A percentile compares a stretch with the other conserved stretches of the same genome.
phyloP scores from a whole-genome alignment of 2,888 invertebrate species.

The Tachina grossa region DNA sequence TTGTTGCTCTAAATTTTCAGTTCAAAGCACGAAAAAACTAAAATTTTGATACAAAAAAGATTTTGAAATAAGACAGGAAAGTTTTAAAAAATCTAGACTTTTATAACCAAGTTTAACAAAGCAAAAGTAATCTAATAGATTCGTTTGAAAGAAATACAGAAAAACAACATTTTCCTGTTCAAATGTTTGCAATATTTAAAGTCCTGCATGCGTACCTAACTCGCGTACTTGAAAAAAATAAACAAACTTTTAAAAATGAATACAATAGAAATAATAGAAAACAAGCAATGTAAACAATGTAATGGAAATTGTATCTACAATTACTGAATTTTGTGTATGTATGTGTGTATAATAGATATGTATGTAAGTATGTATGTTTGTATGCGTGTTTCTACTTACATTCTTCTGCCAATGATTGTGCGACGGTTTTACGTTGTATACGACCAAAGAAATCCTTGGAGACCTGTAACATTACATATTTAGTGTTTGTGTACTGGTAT shows the following conservation, averaged over 20 bases:
- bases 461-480: constrained; percentile 82
- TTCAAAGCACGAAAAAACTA: no score
- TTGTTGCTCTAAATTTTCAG: no score
- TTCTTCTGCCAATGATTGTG: constrained; percentile 75
- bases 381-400: constrained; percentile 77
- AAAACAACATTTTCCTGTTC: no score
- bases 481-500: constrained; percentile 48
- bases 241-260: constrained; percentile 43
- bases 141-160: not conserved
- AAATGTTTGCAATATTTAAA: constrained; percentile 9
- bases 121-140: no score
- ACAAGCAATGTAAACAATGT: constrained; percentile 44
- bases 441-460: constrained; percentile 87
- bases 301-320: constrained; percentile 42
- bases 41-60: no score
- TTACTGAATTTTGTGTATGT: not conserved
- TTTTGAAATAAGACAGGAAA: no score
- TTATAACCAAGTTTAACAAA: no score
- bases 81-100: no score
- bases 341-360: not conserved
- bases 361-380: not conserved
- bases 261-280: constrained; percentile 48
- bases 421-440: constrained; percentile 82
- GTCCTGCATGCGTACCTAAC: constrained; percentile 33
- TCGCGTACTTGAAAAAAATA: constrained; percentile 32